Base-by-base conservation (phyloP, 37 sponge, comb jelly and placozoan genomes). In the Theonella swinhoei region DNA sequence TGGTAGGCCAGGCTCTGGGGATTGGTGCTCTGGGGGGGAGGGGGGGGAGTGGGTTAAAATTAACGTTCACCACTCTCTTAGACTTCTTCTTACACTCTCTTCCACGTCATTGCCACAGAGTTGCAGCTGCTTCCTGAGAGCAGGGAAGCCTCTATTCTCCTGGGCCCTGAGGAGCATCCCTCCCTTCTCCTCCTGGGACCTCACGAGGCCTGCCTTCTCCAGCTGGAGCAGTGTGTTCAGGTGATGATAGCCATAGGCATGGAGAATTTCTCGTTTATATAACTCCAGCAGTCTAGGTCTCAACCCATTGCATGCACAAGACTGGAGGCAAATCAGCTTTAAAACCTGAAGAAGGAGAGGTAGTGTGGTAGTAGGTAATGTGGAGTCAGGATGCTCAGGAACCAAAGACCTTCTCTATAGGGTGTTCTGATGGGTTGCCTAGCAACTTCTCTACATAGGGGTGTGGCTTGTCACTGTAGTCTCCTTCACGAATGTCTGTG, bases 281-380 rank as follows among this genome's bases (percentile, higher is more conserved):
- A 83, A 71, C 40, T 99, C 99, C 63, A 94, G 61, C 20, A 99
- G 77, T 39, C 93, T 94, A 38, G 90, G 88, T 62, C 86, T 94
- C 29, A 99, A 80, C 4, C 99, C 99, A 87, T 89, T 91, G 64
- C 82, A 90, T 28, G 90, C 93, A 32, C 91, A 83, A 64, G 93
- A 94, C 83, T 99, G 99, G 74, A 96, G 74, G 62, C 97, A 96
- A 5, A 99, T 90, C 73, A 99, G 85, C 59, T 94, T 62, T 66
- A 99, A 80, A 4, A 94, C 82, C 95, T 93, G 54, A 11, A 34
- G 22, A 24, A 17, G 29, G 30, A 47, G 54, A 14, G 14, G 54
- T 7, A 14, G 14, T 7, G 54, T 7, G 66, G 29, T 29, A 20
- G n/a, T 24, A 4, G 25, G 66, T n/a, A 65, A 65, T 20, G 60